Evolutionary conservation across 2,797 vertebrate species (phyloP), one percentile per base, ranked within the genome.

Genomic region (Arctocebus calabarensis): DNA sequence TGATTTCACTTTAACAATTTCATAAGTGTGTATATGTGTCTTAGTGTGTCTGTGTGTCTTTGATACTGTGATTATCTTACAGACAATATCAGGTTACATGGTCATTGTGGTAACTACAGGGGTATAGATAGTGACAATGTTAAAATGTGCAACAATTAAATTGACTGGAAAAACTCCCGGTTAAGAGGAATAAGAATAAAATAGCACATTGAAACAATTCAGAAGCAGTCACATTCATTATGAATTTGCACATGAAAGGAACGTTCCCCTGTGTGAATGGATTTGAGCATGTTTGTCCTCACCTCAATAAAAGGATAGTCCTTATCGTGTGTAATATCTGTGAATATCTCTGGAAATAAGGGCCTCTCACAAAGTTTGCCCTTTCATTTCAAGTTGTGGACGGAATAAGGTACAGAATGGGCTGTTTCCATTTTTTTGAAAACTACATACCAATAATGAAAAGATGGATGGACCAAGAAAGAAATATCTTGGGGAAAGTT

Each of bases 161-260:
- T 29, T 88, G 71, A 12, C 79, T 90, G 89, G 62, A 55, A 81
- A 45, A 96, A 84, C 19, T 97, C 55, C 84, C 34, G 86, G 9
- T 82, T 86, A 91, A 88, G 22, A 55, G 23, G 40, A 89, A 61
- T 25, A 59, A 81, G 48, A 64, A 85, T 61, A 81, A 71, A 85
- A 86, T 14, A 52, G 7, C 75, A 40, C 3, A 34, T 43, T 71
- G 25, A 57, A 64, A 52, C 73, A 73, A 87, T 95, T 14, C 62
- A 79, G 55, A 86, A 92, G 66, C 2, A 37, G 34, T 89, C 94
- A 55, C 25, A 37, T 12, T 70, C 48, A 81, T 13, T 73, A 14
- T 86, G 59, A 87, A 92, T 81, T 32, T 90, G 16, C 84, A 43
- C 37, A 90, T 79, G 14, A 92, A 61, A 91, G 45, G 13, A n/a